Base-by-base conservation (phyloP, 2,888 invertebrate genomes). In the Lithosia quadra region DNA sequence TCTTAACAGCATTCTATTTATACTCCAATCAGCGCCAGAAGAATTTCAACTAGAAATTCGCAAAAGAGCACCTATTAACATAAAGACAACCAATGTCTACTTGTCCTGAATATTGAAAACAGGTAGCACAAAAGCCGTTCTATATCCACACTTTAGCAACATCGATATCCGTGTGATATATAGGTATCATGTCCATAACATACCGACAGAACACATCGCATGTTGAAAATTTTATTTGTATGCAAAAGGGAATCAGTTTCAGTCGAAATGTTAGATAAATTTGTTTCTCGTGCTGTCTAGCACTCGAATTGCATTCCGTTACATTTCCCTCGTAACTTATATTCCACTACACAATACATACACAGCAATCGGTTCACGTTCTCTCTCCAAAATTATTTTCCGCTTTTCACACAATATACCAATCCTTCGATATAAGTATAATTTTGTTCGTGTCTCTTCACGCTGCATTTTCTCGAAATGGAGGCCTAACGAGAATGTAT, bases 401-500 rank as follows among this genome's bases (percentile, higher is more conserved):
- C 68, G 76, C 71, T 76, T 80, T 79, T 77, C 73, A 73, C 68
- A 69, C 68, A 73, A 75, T 63, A 66, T 67, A 82, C 74, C 75
- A 79, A 81, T 79, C 67, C 71, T 73, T 67, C n/a, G n/a, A n/a
- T n/a, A n/a, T n/a, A n/a, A n/a, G 75, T 77, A 71, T 71, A 63
- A 81, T 69, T 60, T 72, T 65, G 71, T 76, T 69, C 61, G 65
- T 68, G 72, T 69, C 74, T 76, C 81, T 81, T 82, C 74, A 75
- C 69, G 69, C 75, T 85, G 84, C 82, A 81, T 86, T 86, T 86
- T 86, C 80, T 79, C 75, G 76, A 80, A 85, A 81, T 83, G 74
- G 78, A 81, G 80, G 79, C 79, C 84, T 88, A 88, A 88, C 86
- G 77, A 90, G 86, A 89, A 91, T 85, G 80, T 87, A 90, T 90